These are phyloP conservation scores for Podarcis cretensis DNA, from an alignment of 2,113 vertebrate species.

Conservation along the genomic window DNA sequence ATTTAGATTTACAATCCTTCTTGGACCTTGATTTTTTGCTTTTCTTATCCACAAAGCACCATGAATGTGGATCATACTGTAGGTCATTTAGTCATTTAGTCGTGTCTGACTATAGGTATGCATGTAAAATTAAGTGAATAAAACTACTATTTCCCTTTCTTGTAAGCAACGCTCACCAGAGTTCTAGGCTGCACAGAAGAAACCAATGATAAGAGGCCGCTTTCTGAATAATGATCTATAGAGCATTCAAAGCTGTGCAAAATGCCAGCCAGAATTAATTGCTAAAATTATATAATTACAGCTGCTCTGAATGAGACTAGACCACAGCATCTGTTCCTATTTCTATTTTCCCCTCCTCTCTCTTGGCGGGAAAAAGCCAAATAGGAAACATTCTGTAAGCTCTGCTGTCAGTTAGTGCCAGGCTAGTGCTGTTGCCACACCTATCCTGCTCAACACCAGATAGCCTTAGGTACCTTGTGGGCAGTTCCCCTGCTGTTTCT, in stretches of 20 bases:
- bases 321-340: conserved; percentile 51
- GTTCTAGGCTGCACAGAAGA: conserved; percentile 32
- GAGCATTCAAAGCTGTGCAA: conserved; percentile 37
- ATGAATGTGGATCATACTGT: not conserved
- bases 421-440: not conserved
- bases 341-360: conserved; percentile 41
- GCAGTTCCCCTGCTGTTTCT: not conserved
- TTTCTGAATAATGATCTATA: conserved; percentile 35
- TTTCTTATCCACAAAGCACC: not conserved
- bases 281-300: conserved; percentile 60
- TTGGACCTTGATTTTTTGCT: not conserved
- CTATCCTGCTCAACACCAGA: not conserved
- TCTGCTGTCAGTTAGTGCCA: not conserved
- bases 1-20: not conserved
- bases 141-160: not conserved
- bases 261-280: conserved; percentile 64
- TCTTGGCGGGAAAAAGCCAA: conserved; percentile 26
- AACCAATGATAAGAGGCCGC: conserved; percentile 16
- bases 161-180: not conserved
- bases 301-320: conserved; percentile 57
- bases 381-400: not conserved
- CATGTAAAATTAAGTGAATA: not conserved
- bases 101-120: no score
- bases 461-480: not conserved
- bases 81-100: no score